Conservation (phyloP, 2,797 vertebrate genomes). For the Hippocampus kuda region DNA sequence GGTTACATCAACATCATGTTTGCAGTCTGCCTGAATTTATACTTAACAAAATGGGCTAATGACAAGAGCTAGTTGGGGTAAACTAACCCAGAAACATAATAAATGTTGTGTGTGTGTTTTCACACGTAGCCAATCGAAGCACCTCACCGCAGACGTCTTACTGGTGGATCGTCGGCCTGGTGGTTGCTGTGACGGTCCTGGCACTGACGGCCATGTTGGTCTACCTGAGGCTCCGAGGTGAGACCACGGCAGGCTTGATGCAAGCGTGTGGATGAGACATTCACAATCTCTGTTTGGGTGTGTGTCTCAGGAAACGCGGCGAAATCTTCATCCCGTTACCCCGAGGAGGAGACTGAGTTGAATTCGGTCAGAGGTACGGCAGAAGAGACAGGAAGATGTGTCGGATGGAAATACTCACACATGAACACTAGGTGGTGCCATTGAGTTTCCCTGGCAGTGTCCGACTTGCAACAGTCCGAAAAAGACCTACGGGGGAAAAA, state of each 20-base stretch:
- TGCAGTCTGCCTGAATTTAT: neutral
- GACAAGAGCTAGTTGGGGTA: too few species aligned
- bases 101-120: neutral
- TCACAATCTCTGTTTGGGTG: neutral
- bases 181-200: constrained; percentile 29
- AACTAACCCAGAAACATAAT: too few species aligned
- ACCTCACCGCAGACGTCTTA: neutral
- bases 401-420: neutral
- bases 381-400: neutral
- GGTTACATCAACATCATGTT: neutral
- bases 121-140: constrained; percentile 13
- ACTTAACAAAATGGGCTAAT: too few species aligned
- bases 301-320: constrained; percentile 15
- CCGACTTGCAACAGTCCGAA: neutral
- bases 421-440: constrained; percentile 22
- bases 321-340: constrained; percentile 8
- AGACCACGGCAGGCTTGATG: neutral
- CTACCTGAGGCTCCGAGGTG: constrained; percentile 56
- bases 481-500: neutral
- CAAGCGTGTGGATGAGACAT: neutral
- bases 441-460: neutral
- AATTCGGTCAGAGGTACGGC: constrained; percentile 39
- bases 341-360: constrained; percentile 44
- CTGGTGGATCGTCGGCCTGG: constrained; percentile 55
- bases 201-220: constrained; percentile 31